Evolutionary conservation across 2,113 vertebrate genomes (phyloP), one percentile per base, ranked within the genome.

Genomic region (Nannobrachium achirus): DNA sequence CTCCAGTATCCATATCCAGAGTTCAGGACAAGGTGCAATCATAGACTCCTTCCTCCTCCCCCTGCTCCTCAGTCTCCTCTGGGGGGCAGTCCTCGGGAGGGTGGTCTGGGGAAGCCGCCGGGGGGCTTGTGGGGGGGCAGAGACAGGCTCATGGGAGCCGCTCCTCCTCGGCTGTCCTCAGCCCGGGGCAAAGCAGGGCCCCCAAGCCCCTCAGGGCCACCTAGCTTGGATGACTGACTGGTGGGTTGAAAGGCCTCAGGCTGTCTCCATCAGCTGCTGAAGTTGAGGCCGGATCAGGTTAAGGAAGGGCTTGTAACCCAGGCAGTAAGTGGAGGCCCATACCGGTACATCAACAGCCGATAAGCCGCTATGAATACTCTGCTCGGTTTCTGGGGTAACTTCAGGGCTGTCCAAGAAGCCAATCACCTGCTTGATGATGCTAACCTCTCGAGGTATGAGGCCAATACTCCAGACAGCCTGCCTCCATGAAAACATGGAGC

Each of bases 241-340:
- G 71, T 46, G 0, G 97, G 93, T 88, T 98, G 98, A 89, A 98
- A 98, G 1, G 91, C 87, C 79, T 98, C 97, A 0, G 95, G 94
- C 80, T 19, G 91, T 85, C 65, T 96, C 94, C 66, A 92, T 90
- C 67, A 99, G 91, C 75, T 94, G 95, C 91, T 97, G 95, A 18
- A 99, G 92, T 72, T 98, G 95, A 14, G 97, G 95, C 77, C 95
- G 95, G 85, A 99, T 95, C 86, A 96, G 85, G 82, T 92, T 95
- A 75, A 99, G 91, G 88, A 99, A 98, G 69, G 98, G 95, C 93
- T 98, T 99, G 88, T 98, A 99, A 71, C 98, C 98, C 78, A 96
- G 93, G 87, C 98, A 98, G 64, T 99, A 95, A 6, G 94, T 91
- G 15, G 95, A 93, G 73, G 95, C 95, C 98, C 98, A 99, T n/a